Conservation (phyloP, 2,113 vertebrate species). For the Pangasianodon gigas region DNA sequence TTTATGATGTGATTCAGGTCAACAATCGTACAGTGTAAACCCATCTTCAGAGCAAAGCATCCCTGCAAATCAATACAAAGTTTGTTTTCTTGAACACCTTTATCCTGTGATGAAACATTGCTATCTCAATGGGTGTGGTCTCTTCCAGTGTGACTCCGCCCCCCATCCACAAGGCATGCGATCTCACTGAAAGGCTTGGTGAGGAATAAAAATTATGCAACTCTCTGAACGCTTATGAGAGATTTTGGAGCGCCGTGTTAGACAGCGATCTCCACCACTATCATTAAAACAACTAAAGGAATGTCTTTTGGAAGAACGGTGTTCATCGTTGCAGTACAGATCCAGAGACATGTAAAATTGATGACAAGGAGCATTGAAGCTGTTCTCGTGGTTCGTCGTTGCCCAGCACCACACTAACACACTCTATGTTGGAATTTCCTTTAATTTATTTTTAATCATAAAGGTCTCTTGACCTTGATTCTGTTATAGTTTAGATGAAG, state of each 20-base stretch:
- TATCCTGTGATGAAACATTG: background rate
- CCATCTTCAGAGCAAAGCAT: too few relatives aligned
- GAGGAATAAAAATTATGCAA: background rate
- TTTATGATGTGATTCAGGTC: background rate
- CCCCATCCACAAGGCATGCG: background rate
- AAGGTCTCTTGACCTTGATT: background rate
- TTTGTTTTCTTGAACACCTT: too few relatives aligned
- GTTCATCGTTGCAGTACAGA: background rate
- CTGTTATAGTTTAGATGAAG: background rate
- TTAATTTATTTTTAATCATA: background rate
- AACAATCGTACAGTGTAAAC: background rate
- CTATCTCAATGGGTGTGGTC: background rate
- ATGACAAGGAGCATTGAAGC: background rate
- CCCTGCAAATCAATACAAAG: too few relatives aligned
- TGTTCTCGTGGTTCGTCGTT: background rate
- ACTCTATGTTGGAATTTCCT: background rate
- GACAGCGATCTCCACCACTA: background rate
- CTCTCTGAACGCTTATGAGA: too few relatives aligned
- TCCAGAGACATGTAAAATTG: background rate
- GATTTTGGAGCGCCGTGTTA: too few relatives aligned
- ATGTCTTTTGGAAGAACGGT: background rate
- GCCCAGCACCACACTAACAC: background rate
- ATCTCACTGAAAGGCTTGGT: background rate
- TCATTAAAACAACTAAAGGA: background rate
- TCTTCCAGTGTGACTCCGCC: background rate